Percentiles rank a stretch among this genome's conserved stretches.
phyloP scores from a whole-genome alignment of 2,888 invertebrate species.

The Lasius fuliginosus region DNA sequence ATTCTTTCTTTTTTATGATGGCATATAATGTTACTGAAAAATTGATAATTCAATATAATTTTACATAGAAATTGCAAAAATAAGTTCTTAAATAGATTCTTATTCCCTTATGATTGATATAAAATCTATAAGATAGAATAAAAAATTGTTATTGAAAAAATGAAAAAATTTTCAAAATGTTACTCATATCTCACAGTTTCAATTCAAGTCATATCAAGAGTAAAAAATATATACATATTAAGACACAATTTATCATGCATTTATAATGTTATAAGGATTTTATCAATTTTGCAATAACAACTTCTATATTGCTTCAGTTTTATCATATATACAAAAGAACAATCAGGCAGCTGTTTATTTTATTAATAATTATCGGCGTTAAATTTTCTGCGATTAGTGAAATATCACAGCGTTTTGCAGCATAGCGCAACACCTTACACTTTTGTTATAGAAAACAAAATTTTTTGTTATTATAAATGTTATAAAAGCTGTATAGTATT shows the following conservation, averaged over 20 bases:
- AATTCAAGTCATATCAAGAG: not conserved
- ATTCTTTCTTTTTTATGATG: conserved; percentile 6
- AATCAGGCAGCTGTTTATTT: conserved; percentile 49
- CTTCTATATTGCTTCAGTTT: conserved; percentile 51
- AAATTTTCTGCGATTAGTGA: conserved; percentile 54
- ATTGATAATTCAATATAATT: conserved; percentile 17
- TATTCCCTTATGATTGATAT: not conserved
- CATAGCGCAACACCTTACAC: conserved; percentile 47
- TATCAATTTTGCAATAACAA: conserved; percentile 56
- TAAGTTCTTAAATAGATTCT: not conserved
- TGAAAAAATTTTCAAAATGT: not conserved
- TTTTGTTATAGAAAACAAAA: conserved; percentile 55
- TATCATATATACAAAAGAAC: conserved; percentile 53
- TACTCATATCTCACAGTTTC: not conserved
- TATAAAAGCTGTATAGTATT: conserved; percentile 60
- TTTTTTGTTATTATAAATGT: conserved; percentile 54
- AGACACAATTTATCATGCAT: not conserved
- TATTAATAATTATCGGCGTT: conserved; percentile 63
- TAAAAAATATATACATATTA: not conserved
- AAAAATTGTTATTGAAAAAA: not conserved
- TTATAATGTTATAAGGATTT: conserved; percentile 26
- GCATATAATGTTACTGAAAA: conserved; percentile 10
- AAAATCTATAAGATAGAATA: not conserved
- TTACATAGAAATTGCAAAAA: not conserved
- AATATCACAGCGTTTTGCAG: conserved; percentile 61